A percentile compares a stretch with the other conserved stretches of the same genome.
Evolutionary conservation across 64 coral and sea anemone genomes (phyloP).

Genomic region (Orbicella faveolata): DNA sequence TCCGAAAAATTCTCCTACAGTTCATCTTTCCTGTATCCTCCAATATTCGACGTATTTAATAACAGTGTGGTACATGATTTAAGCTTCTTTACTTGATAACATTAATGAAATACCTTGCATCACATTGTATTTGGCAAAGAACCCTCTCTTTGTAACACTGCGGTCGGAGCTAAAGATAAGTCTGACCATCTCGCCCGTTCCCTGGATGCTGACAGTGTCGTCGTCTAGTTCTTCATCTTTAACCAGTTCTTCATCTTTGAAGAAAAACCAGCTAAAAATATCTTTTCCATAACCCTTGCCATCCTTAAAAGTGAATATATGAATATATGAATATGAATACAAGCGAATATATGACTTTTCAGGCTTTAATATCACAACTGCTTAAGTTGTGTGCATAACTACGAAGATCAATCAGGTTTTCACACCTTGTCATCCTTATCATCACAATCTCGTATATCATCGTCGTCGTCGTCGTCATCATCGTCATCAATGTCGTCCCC

Average conservation of each 20-base stretch:
- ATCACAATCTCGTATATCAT: background rate
- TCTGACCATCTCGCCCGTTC: conserved; percentile 33
- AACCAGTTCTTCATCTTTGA: background rate
- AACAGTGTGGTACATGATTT: background rate
- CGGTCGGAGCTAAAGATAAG: conserved; percentile 7
- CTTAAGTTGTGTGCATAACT: no score
- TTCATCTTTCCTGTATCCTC: no score
- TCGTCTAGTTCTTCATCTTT: background rate
- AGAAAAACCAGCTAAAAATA: background rate
- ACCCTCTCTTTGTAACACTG: conserved; percentile 20
- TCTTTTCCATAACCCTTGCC: background rate
- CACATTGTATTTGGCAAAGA: conserved; percentile 24
- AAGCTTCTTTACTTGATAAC: background rate
- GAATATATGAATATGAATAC: no score
- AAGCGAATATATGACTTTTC: no score
- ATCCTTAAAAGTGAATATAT: background rate
- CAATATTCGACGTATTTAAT: background rate
- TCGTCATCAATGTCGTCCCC: conserved; percentile 22
- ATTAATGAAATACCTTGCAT: background rate
- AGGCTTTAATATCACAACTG: no score
- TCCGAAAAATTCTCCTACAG: no score
- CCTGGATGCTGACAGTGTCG: background rate
- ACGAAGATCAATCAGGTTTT: no score
- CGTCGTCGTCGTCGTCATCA: conserved; percentile 1
- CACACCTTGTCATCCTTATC: conserved; percentile 1